Percentiles rank a stretch among this genome's conserved stretches.
Conservation (phyloP, 2,797 vertebrate genomes). For the Chrysocyon brachyurus region DNA sequence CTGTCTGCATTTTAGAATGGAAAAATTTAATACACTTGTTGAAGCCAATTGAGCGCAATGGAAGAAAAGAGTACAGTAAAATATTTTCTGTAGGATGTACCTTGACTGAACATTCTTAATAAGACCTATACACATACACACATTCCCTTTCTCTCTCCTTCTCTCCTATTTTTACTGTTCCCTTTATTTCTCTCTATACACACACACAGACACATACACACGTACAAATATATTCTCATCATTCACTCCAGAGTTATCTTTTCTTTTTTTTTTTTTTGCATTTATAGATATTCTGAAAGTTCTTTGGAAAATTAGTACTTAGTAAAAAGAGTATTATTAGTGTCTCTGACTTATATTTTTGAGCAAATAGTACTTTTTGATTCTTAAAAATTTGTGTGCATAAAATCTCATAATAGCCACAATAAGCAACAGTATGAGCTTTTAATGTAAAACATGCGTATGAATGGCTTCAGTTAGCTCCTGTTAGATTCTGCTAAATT, state of each 20-base stretch:
- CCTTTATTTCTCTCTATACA: not conserved
- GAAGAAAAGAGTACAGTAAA: not conserved
- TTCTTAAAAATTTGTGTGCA: not conserved
- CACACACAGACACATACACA: rapidly evolving
- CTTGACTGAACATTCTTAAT: not conserved
- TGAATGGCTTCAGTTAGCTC: not conserved
- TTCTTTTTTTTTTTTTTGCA: not conserved
- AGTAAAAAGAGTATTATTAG: not conserved
- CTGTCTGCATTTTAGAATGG: constrained; percentile 10
- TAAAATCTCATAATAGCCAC: not conserved
- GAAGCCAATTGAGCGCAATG: not conserved
- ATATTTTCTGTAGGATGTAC: not conserved
- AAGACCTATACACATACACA: not conserved
- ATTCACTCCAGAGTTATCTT: not conserved
- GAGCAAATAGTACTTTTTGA: not conserved
- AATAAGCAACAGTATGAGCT: not conserved
- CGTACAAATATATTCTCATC: rapidly evolving
- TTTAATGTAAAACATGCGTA: not conserved
- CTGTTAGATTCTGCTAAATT: not conserved
- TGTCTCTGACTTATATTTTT: not conserved
- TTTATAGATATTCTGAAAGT: not conserved
- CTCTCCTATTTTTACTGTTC: not conserved
- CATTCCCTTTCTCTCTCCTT: not conserved
- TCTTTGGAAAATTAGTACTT: not conserved
- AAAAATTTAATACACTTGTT: not conserved